phyloP scores from a whole-genome alignment of 1,140 invertebrate genomes.

The Zaprionus davidi region DNA sequence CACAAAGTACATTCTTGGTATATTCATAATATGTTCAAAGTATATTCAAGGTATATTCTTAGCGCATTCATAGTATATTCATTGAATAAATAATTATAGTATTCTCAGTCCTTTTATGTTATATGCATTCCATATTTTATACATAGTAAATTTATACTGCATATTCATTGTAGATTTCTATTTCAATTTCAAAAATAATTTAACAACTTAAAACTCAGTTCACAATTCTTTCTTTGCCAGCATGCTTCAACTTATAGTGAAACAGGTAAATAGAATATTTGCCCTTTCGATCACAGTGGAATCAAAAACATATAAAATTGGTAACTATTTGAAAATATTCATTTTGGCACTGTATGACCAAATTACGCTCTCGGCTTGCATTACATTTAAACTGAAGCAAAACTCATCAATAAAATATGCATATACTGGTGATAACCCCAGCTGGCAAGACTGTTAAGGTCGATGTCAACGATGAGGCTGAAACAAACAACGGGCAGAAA shows the following conservation, averaged over 20 bases:
- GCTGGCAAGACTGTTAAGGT: slow-evolving; percentile 46
- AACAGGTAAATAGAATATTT: not conserved
- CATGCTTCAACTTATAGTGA: not conserved
- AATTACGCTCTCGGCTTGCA: slow-evolving; percentile 41
- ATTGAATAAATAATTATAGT: too few relatives aligned
- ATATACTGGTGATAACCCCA: slow-evolving; percentile 53
- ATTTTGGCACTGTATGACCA: slow-evolving; percentile 41
- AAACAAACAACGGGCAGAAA: not conserved
- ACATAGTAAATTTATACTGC: too few relatives aligned
- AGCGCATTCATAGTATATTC: too few relatives aligned
- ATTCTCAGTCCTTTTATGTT: too few relatives aligned
- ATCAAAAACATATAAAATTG: slow-evolving; percentile 34
- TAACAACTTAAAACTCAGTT: too few relatives aligned
- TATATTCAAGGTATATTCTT: too few relatives aligned
- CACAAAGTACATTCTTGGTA: too few relatives aligned
- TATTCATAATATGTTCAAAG: too few relatives aligned
- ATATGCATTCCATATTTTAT: too few relatives aligned
- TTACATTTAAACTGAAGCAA: slow-evolving; percentile 11
- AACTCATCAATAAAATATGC: slow-evolving; percentile 31
- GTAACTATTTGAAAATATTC: slow-evolving; percentile 7
- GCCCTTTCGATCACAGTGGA: not conserved
- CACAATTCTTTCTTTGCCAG: not conserved
- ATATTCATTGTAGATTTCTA: too few relatives aligned
- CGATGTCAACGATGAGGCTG: slow-evolving; percentile 8
- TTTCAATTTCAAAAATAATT: too few relatives aligned